Evolutionary conservation across 2,797 vertebrate species (phyloP).

Genomic region (Cryptoprocta ferox): DNA sequence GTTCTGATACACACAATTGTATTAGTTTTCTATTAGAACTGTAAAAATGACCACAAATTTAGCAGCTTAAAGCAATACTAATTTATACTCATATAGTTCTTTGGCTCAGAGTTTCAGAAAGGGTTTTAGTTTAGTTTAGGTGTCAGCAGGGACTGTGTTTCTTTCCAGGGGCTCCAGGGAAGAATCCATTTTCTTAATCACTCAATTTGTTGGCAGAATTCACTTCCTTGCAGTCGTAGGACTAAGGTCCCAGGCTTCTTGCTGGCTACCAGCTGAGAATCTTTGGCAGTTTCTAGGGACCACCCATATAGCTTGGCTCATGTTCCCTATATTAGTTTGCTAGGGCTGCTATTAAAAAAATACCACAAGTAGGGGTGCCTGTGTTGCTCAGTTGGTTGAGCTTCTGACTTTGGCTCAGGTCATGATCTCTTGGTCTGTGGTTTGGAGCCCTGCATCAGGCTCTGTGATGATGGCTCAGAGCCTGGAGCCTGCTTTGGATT

Average conservation of each 20-base stretch:
- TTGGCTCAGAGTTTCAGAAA: background rate
- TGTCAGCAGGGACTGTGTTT: background rate
- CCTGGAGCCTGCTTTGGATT: too few species aligned
- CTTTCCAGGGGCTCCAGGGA: background rate
- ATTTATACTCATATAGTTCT: background rate
- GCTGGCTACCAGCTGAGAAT: background rate
- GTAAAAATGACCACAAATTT: background rate
- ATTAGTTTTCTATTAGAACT: background rate
- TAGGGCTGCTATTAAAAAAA: background rate
- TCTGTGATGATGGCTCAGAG: too few species aligned
- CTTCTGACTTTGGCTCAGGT: too few species aligned
- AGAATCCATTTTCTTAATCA: background rate
- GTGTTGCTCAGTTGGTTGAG: too few species aligned
- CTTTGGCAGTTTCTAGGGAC: background rate
- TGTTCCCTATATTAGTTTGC: background rate
- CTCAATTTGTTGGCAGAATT: background rate
- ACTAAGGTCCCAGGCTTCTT: too few species aligned
- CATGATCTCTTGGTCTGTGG: too few species aligned
- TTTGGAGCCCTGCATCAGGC: too few species aligned
- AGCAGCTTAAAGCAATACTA: background rate
- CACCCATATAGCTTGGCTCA: background rate
- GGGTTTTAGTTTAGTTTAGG: background rate
- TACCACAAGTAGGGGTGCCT: background rate
- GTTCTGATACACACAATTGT: background rate
- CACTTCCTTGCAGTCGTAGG: background rate